phyloP scores from a whole-genome alignment of 2,113 vertebrate species.

The Bubo scandiacus region DNA sequence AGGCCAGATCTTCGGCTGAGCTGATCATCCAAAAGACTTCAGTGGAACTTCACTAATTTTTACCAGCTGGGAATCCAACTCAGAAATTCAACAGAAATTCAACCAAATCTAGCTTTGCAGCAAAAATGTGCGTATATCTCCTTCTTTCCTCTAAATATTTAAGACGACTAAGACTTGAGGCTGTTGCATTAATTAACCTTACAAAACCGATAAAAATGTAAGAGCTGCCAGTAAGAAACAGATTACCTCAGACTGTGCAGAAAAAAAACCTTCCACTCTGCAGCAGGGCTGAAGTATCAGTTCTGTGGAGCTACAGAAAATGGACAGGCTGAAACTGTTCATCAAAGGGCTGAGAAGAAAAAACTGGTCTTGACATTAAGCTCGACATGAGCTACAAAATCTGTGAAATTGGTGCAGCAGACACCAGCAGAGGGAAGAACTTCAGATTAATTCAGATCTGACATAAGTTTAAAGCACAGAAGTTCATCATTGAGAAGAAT shows the following conservation, averaged over 20 bases:
- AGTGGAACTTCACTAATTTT: background rate
- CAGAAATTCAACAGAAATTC: background rate
- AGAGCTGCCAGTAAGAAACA: background rate
- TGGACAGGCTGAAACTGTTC: background rate
- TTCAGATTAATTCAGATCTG: background rate
- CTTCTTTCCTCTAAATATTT: slow-evolving; percentile 17
- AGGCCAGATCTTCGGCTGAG: background rate
- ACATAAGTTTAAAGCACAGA: background rate
- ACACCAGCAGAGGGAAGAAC: background rate
- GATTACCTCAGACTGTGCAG: background rate
- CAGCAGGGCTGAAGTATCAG: background rate
- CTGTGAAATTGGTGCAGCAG: background rate
- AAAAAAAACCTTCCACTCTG: background rate
- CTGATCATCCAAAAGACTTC: background rate
- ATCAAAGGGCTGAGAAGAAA: background rate
- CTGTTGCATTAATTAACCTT: slow-evolving; percentile 30
- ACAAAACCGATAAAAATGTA: slow-evolving; percentile 6
- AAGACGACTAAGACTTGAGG: background rate
- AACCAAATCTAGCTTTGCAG: background rate
- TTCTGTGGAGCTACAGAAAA: background rate
- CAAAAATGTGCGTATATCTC: background rate
- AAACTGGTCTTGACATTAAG: background rate
- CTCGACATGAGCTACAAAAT: background rate
- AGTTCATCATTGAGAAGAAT: background rate
- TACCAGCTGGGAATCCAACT: background rate